These are phyloP conservation scores for Myotis findleyi DNA, from an alignment of 2,797 vertebrate species.

Conservation along the genomic window DNA sequence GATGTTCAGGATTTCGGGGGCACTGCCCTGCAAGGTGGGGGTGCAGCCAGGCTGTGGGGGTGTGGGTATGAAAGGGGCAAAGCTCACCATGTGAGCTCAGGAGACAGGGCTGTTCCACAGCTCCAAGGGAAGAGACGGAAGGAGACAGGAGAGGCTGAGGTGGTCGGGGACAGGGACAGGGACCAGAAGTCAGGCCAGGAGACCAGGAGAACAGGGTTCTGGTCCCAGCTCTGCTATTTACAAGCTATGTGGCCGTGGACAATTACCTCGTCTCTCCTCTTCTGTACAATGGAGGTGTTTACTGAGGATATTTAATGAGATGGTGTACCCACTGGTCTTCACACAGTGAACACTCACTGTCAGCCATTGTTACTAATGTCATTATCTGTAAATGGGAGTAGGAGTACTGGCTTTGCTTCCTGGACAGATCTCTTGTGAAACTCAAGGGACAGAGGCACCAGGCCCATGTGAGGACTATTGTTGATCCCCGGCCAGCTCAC, in stretches of 20 bases:
- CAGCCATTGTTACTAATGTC: neutral
- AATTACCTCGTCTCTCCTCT: neutral
- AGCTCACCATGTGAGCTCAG: neutral
- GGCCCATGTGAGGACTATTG: neutral
- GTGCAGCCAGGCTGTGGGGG: neutral
- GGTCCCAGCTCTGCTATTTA: neutral
- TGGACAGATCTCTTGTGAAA: slow-evolving; percentile 22
- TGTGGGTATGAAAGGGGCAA: neutral
- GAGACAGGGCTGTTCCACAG: neutral
- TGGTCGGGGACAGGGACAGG: too few relatives aligned
- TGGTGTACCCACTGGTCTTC: neutral
- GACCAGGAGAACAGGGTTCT: neutral
- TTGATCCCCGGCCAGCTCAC: neutral
- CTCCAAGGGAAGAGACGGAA: neutral
- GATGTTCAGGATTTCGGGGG: neutral
- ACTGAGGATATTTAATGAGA: neutral
- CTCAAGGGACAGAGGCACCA: slow-evolving; percentile 4
- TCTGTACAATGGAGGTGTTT: neutral
- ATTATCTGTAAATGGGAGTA: neutral
- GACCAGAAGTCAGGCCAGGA: neutral
- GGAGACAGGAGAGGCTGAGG: neutral
- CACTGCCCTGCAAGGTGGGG: neutral
- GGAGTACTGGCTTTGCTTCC: slow-evolving; percentile 33
- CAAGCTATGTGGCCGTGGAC: neutral
- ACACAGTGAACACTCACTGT: neutral